Evolutionary conservation across 2,888 invertebrate species (phyloP), one percentile per base, ranked within the genome.

Genomic region (Pantelozetes paolii): DNA sequence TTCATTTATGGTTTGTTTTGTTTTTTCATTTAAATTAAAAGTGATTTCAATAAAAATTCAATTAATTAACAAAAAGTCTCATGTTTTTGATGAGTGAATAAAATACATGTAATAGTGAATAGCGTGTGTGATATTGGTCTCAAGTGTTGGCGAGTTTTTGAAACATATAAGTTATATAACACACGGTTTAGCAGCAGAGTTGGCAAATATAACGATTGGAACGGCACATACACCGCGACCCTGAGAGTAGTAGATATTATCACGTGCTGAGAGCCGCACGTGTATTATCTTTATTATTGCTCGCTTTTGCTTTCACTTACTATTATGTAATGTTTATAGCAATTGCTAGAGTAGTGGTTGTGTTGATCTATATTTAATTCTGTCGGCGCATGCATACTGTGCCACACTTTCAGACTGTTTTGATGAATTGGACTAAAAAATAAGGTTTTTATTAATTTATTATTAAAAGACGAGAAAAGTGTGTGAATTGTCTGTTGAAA

Each of bases 211-310:
- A 69, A 23, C 45, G 40, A 69, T 69, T 45, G 45, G 20, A 36
- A 32, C 30, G 20, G 1, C 36, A 26, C n/a, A 28, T 28, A 23
- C 36, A 20, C 20, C 20, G 11, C 69, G 69, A 69, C 69, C 69
- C 69, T 69, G 69, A 69, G 26, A 36, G 2, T 13, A 15, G 69
- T 69, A 45, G 69, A 69, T 69, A 69, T 69, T 20, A 69, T 69
- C 69, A 69, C 69, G 69, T 69, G 69, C 69, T 69, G 26, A 42
- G 26, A 20, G 42, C 42, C 36, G 69, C 69, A 69, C 69, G 69
- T 69, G 69, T 69, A 42, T 42, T 69, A 26, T 69, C 42, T n/a
- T 1, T 42, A 40, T 69, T 69, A 42, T 69, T 69, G 26, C 42
- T 69, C 11, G 42, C 15, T 69, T n/a, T 18, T 26, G 36, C 36